Percentiles rank a stretch among this genome's conserved stretches.
phyloP scores from a whole-genome alignment of 2,113 vertebrate genomes.

The Nymphicus hollandicus region DNA sequence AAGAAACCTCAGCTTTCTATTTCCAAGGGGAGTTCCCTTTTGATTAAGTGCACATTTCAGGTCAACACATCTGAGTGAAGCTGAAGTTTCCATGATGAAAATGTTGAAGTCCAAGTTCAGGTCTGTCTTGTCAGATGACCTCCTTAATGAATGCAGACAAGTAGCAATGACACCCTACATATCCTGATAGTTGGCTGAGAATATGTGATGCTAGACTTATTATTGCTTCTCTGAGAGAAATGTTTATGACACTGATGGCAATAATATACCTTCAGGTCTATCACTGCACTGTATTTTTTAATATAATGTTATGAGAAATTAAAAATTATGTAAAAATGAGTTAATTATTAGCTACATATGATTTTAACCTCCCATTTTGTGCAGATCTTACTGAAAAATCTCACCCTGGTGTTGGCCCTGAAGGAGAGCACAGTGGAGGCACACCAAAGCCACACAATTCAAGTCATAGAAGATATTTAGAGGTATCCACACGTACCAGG shows the following conservation, averaged over 20 bases:
- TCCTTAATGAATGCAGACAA: slow-evolving; percentile 22
- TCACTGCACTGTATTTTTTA: not conserved
- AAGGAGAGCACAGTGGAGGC: not conserved
- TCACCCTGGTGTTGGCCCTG: not conserved
- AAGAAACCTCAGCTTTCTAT: not conserved
- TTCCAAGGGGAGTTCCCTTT: not conserved
- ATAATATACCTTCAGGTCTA: not conserved
- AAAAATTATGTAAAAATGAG: not conserved
- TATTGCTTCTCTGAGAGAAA: not conserved
- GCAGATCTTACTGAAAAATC: not conserved
- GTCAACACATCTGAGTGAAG: slow-evolving; percentile 17
- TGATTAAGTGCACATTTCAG: slow-evolving; percentile 35
- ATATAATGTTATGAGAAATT: not conserved
- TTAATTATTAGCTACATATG: not conserved
- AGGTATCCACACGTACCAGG: not conserved
- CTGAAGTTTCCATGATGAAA: slow-evolving; percentile 26
- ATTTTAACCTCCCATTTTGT: not conserved
- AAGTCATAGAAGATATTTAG: not conserved
- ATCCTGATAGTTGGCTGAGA: not conserved
- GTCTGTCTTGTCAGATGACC: slow-evolving; percentile 24
- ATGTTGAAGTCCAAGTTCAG: slow-evolving; percentile 8
- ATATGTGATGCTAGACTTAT: not conserved
- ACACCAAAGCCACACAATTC: not conserved
- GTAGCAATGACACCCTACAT: not conserved
- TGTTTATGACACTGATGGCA: not conserved